phyloP scores from a whole-genome alignment of 2,888 invertebrate species.

The Orchesella flavescens region DNA sequence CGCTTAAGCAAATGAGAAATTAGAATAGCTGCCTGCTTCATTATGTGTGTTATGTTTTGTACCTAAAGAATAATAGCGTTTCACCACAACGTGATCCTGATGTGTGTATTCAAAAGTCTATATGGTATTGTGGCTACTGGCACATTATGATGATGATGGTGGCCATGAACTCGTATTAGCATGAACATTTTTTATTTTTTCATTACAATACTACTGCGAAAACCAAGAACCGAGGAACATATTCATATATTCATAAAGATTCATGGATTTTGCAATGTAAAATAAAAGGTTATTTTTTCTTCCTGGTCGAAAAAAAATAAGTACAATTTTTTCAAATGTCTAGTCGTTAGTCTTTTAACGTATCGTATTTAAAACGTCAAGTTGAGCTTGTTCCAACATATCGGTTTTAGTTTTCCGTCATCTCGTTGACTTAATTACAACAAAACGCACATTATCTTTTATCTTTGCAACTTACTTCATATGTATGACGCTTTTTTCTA shows the following conservation, averaged over 20 bases:
- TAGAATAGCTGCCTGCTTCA: neutral
- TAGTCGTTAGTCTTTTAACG: no score
- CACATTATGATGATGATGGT: neutral
- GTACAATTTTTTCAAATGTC: no score
- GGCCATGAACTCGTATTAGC: conserved; percentile 15
- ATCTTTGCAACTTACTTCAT: conserved; percentile 11
- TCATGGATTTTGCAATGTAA: no score
- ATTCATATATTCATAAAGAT: no score
- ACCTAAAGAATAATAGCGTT: neutral
- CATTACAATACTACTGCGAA: no score
- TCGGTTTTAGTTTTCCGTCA: conserved; percentile 21
- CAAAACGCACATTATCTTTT: conserved; percentile 30
- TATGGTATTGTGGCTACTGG: neutral
- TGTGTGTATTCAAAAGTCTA: neutral
- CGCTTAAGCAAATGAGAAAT: conserved; percentile 9
- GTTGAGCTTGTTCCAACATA: no score
- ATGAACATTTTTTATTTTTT: neutral
- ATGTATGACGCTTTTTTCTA: neutral
- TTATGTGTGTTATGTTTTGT: neutral
- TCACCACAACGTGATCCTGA: neutral
- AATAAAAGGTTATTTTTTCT: no score
- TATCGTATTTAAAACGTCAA: no score
- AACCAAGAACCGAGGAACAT: no score
- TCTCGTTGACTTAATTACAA: conserved; percentile 35
- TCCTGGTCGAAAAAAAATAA: no score